These are phyloP conservation scores for Phalangium opilio DNA, from an alignment of 2,888 invertebrate genomes.

Conservation along the genomic window DNA sequence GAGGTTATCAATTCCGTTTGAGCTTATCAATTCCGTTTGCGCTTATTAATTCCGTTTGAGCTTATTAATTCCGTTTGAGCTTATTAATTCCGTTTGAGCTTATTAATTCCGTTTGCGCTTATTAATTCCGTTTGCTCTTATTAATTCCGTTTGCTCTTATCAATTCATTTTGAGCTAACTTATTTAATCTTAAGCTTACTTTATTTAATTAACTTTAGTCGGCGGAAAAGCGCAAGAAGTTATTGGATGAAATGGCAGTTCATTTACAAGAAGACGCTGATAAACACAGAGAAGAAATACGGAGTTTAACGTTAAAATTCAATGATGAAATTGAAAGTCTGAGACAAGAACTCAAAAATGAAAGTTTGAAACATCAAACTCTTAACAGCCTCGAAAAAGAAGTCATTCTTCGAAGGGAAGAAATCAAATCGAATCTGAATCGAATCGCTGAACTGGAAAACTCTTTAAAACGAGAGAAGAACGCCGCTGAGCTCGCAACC, in stretches of 20 bases:
- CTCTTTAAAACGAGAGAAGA: not conserved
- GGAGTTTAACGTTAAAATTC: slow-evolving; percentile 24
- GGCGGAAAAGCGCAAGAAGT: slow-evolving; percentile 33
- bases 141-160: no score
- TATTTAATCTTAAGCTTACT: no score
- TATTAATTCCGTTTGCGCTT: no score
- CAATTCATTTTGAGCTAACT: no score
- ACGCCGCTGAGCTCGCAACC: not conserved
- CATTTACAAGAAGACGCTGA: slow-evolving; percentile 32
- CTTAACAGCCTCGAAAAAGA: slow-evolving; percentile 21
- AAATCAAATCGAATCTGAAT: not conserved
- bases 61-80: no score
- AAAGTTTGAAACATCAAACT: slow-evolving; percentile 22
- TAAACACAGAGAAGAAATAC: slow-evolving; percentile 26
- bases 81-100: no score
- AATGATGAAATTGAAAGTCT: slow-evolving; percentile 24
- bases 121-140: no score
- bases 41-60: no score
- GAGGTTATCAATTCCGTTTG: no score
- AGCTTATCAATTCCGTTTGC: no score
- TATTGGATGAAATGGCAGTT: slow-evolving; percentile 34
- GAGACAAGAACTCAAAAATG: slow-evolving; percentile 24
- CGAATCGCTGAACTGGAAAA: not conserved
- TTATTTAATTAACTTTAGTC: slow-evolving; percentile 22
- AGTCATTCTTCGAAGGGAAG: not conserved